These are phyloP conservation scores for Sebastes iracundus DNA, from an alignment of 2,797 vertebrate genomes.

Conservation along the genomic window DNA sequence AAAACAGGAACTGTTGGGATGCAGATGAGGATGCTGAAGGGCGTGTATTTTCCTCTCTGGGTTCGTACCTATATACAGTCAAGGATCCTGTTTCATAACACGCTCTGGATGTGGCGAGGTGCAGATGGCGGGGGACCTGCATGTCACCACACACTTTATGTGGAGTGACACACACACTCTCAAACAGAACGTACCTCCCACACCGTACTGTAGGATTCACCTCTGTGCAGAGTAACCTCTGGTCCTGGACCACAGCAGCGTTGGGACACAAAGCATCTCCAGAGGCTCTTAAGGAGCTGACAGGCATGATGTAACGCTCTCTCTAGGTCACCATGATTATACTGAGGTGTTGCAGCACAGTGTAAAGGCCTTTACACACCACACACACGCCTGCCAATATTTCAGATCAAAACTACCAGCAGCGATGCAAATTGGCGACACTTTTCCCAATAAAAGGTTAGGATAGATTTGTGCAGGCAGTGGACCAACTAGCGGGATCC, in stretches of 20 bases:
- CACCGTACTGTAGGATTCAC: slow-evolving; percentile 14
- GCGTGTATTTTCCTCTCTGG: slow-evolving; percentile 70
- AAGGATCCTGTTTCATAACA: slow-evolving; percentile 73
- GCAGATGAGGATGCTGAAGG: slow-evolving; percentile 81
- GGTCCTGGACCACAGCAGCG: slow-evolving; percentile 31
- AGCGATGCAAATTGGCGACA: too few relatives aligned
- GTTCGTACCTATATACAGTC: slow-evolving; percentile 66
- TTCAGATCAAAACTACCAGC: too few relatives aligned
- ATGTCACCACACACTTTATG: slow-evolving; percentile 35
- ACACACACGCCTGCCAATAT: too few relatives aligned
- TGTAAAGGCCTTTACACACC: neutral
- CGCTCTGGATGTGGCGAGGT: slow-evolving; percentile 30
- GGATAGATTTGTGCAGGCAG: too few relatives aligned
- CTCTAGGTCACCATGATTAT: slow-evolving; percentile 23
- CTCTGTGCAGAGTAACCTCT: slow-evolving; percentile 59
- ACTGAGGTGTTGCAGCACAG: slow-evolving; percentile 20
- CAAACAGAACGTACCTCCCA: slow-evolving; percentile 26
- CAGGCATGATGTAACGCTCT: slow-evolving; percentile 59
- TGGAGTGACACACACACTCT: slow-evolving; percentile 16
- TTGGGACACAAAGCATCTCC: slow-evolving; percentile 37
- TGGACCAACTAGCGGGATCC: too few relatives aligned
- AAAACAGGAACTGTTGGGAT: slow-evolving; percentile 83
- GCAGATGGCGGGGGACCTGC: slow-evolving; percentile 4
- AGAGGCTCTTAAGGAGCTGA: slow-evolving; percentile 46
- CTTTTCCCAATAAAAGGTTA: too few relatives aligned